These are phyloP conservation scores for Vesta saturnalis DNA, from an alignment of 2,888 invertebrate species.

Conservation along the genomic window DNA sequence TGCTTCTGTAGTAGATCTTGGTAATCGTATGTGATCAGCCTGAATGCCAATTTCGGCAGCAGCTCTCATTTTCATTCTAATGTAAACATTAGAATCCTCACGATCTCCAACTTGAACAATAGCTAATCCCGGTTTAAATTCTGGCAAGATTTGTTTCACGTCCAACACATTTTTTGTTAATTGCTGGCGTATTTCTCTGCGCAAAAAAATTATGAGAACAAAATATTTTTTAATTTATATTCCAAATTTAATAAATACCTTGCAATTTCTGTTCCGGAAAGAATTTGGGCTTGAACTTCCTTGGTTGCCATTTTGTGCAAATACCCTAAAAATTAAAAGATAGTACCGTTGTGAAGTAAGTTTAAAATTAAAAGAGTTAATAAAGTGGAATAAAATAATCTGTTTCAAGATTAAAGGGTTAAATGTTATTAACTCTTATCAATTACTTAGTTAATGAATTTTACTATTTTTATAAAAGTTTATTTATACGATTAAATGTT, in stretches of 20 bases:
- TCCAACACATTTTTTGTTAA: constrained; percentile 73
- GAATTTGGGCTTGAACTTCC: constrained; percentile 60
- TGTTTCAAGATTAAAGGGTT: constrained; percentile 8
- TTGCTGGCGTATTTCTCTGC: constrained; percentile 77
- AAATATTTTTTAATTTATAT: neutral
- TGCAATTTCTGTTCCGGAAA: constrained; percentile 76
- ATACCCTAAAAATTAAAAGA: constrained; percentile 12
- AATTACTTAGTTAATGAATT: neutral
- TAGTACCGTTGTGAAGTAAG: neutral
- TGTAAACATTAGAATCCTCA: constrained; percentile 98
- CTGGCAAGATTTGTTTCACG: constrained; percentile 67
- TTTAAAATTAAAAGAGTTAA: constrained; percentile 4
- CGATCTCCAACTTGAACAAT: constrained; percentile 97
- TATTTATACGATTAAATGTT: no score
- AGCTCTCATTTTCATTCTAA: constrained; percentile 93
- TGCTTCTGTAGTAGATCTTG: constrained; percentile 80
- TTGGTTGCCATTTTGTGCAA: constrained; percentile 48
- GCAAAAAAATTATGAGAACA: neutral
- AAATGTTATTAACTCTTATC: constrained; percentile 1
- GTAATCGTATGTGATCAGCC: constrained; percentile 82
- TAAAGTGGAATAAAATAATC: no score
- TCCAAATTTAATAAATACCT: constrained; percentile 41
- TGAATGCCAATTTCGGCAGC: constrained; percentile 90
- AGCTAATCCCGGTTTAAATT: constrained; percentile 81
- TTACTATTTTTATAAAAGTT: neutral